These are phyloP conservation scores for Apodemia hepburni DNA, from an alignment of 2,888 invertebrate genomes.

Conservation along the genomic window DNA sequence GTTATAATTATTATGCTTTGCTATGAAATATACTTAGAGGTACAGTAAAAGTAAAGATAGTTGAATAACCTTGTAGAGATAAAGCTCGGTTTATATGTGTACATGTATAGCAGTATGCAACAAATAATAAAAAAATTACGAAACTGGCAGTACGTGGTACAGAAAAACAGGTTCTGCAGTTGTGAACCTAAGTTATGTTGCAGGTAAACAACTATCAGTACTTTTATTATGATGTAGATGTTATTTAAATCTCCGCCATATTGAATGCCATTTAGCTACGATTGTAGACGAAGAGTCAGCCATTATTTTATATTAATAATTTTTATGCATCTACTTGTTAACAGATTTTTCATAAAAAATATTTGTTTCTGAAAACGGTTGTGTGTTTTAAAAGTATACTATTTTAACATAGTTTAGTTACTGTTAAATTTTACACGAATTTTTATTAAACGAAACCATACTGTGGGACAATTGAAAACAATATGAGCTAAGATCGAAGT, in stretches of 20 bases:
- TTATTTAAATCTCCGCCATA: conserved; percentile 3
- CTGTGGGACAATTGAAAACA: neutral
- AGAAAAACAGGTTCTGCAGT: neutral
- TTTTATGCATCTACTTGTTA: neutral
- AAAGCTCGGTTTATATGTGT: no score
- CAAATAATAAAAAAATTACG: no score
- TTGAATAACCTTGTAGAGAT: no score
- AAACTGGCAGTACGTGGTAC: neutral
- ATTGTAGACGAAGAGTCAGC: conserved; percentile 11
- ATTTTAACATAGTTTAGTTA: no score
- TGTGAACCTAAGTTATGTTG: neutral
- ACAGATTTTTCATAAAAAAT: no score
- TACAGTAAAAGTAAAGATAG: no score
- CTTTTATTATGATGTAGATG: neutral
- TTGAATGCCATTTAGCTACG: neutral
- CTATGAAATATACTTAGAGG: neutral
- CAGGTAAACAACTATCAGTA: neutral
- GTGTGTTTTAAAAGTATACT: no score
- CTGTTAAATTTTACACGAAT: neutral
- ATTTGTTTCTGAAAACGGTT: no score
- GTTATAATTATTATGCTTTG: conserved; percentile 12
- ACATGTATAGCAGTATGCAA: no score
- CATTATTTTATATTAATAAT: neutral
- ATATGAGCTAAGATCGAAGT: neutral
- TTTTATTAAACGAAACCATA: neutral